A percentile compares a stretch with the other conserved stretches of the same genome.
Conservation (phyloP, 2,797 vertebrate species). For the Streptopelia turtur region DNA sequence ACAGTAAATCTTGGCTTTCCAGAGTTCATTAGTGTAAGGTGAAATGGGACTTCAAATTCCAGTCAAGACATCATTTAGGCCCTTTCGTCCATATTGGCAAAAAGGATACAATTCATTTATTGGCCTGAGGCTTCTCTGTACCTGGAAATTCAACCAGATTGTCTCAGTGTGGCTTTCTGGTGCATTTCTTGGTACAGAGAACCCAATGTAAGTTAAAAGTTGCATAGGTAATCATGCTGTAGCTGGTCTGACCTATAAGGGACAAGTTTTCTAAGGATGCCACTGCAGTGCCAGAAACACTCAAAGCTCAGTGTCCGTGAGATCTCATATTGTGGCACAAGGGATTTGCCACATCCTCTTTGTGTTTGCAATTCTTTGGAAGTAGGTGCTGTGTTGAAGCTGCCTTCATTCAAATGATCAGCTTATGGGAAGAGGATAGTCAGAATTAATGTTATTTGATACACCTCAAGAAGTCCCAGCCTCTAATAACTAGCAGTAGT, state of each 20-base stretch:
- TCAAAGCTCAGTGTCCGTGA: neutral
- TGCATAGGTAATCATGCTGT: neutral
- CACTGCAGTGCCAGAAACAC: neutral
- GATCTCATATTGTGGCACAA: neutral
- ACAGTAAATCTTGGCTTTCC: neutral
- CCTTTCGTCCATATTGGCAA: neutral
- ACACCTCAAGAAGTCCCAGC: neutral
- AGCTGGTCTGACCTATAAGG: neutral
- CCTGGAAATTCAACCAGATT: neutral
- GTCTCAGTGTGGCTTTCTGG: neutral
- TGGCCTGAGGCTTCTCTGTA: neutral
- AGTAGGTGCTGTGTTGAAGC: neutral
- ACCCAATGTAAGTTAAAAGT: neutral
- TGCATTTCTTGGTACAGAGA: neutral
- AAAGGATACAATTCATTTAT: neutral
- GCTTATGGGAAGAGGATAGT: neutral
- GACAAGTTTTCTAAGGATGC: neutral
- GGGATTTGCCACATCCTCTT: neutral
- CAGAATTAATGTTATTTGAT: neutral
- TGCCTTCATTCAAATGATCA: neutral
- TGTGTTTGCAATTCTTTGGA: neutral
- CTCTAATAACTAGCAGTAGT: neutral
- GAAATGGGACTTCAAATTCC: neutral
- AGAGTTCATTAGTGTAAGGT: neutral
- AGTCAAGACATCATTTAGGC: neutral